Percentiles rank a stretch among this genome's conserved stretches.
phyloP scores from a whole-genome alignment of 2,113 vertebrate genomes.

The Myrmecobius fasciatus region DNA sequence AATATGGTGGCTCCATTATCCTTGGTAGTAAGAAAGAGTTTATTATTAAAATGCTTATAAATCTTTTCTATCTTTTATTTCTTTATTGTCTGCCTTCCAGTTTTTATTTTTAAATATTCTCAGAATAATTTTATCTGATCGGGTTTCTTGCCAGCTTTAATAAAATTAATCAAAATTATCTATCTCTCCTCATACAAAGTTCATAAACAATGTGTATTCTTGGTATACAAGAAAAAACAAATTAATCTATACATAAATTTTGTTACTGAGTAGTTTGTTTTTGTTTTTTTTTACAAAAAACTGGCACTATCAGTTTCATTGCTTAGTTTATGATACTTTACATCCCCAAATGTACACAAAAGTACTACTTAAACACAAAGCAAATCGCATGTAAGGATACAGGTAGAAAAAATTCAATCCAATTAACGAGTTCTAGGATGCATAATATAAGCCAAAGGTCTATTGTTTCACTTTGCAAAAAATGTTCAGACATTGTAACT shows the following conservation, averaged over 20 bases:
- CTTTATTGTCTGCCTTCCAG: neutral
- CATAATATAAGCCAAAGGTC: neutral
- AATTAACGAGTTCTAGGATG: neutral
- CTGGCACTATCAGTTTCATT: neutral
- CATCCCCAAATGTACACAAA: conserved; percentile 14
- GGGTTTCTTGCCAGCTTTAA: neutral
- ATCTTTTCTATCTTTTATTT: neutral
- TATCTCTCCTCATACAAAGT: neutral
- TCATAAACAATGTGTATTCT: neutral
- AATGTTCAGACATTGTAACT: neutral
- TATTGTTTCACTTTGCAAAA: neutral
- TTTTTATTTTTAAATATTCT: neutral
- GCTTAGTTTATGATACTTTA: neutral
- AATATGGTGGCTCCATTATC: neutral
- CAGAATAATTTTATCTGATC: neutral
- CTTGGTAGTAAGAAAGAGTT: neutral
- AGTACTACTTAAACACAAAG: neutral
- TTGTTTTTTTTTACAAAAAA: neutral
- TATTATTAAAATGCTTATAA: neutral
- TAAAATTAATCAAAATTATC: neutral
- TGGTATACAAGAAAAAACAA: neutral
- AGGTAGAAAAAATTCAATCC: neutral
- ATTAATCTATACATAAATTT: neutral
- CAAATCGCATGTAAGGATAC: neutral
- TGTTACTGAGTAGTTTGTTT: neutral